phyloP scores from a whole-genome alignment of 2,113 vertebrate species.

The Cnemophilus loriae region DNA sequence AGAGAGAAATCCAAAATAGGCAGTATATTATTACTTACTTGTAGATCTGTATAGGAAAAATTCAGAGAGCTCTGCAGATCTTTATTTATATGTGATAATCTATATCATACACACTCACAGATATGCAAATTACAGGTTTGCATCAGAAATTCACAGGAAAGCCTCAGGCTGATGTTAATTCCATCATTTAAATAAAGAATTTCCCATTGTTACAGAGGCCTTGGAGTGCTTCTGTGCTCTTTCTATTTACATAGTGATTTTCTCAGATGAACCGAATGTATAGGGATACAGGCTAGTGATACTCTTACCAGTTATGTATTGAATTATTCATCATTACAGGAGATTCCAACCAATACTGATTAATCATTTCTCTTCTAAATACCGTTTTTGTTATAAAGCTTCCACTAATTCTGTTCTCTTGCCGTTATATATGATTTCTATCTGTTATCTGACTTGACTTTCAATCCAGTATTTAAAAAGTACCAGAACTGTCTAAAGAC shows the following conservation, averaged over 20 bases:
- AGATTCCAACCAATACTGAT: conserved; percentile 38
- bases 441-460: conserved; percentile 34
- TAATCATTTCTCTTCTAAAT: conserved; percentile 36
- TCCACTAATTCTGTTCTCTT: conserved; percentile 44
- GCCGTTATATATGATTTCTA: conserved; percentile 31
- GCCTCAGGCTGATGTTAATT: conserved; percentile 59
- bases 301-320: conserved; percentile 21
- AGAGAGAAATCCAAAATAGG: neutral
- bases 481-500: conserved; percentile 28
- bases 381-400: neutral
- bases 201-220: conserved; percentile 19
- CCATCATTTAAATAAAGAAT: conserved; percentile 61
- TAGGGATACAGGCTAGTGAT: conserved; percentile 4
- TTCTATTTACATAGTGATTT: conserved; percentile 50
- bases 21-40: neutral
- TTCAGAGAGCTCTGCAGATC: neutral
- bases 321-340: conserved; percentile 57
- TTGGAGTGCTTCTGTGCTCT: conserved; percentile 37
- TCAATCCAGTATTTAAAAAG: conserved; percentile 41
- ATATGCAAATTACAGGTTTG: conserved; percentile 55
- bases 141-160: conserved; percentile 45
- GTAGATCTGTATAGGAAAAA: neutral
- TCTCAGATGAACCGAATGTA: conserved; percentile 23
- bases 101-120: conserved; percentile 34
- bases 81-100: conserved; percentile 44